Evolutionary conservation across 2,888 invertebrate species (phyloP).

Genomic region (Agrotis exclamationis): DNA sequence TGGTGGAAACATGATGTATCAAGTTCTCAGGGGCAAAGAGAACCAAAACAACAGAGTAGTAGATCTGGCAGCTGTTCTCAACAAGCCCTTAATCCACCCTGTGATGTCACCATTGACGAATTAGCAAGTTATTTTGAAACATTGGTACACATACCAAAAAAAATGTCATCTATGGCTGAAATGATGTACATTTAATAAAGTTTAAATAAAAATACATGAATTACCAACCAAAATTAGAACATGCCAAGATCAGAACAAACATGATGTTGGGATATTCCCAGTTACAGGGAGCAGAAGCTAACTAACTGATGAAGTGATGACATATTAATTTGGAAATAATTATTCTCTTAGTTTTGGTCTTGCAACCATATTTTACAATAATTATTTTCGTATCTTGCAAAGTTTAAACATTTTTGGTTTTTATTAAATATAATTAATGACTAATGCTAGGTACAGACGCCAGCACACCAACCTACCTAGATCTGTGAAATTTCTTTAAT

Average conservation of each 20-base stretch:
- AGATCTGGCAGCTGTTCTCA: constrained; percentile 93
- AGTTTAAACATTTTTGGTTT: constrained; percentile 12
- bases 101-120: constrained; percentile 98
- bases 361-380: constrained; percentile 9
- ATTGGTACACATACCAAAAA: constrained; percentile 98
- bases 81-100: constrained; percentile 94
- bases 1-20: constrained; percentile 81
- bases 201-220: constrained; percentile 1
- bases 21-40: constrained; percentile 69
- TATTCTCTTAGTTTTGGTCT: neutral
- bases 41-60: constrained; percentile 75
- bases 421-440: constrained; percentile 13
- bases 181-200: constrained; percentile 97
- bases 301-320: constrained; percentile 3
- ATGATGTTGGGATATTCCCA: neutral
- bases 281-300: constrained; percentile 5
- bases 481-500: no score
- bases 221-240: constrained; percentile 25
- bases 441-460: neutral
- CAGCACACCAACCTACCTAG: no score
- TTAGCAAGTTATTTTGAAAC: constrained; percentile 98
- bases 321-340: constrained; percentile 2
- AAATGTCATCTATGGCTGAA: constrained; percentile 99
- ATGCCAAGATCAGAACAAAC: constrained; percentile 5
- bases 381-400: neutral